Base-by-base conservation (phyloP, 2,113 vertebrate genomes). In the Leptobrachium leishanense region DNA sequence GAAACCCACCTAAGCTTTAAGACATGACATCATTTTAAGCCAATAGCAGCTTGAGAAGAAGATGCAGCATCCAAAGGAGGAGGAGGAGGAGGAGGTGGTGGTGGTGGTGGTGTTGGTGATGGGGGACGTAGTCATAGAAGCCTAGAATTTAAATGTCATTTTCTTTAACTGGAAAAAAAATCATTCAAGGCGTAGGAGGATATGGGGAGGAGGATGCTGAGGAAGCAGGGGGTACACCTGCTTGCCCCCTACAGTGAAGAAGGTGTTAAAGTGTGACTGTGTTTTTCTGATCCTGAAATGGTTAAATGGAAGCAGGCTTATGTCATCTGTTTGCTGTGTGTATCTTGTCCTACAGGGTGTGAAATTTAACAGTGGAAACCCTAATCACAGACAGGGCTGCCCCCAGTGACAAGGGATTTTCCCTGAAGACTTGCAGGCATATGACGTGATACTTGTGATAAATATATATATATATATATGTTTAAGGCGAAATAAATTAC, bases 1-100 rank as follows among this genome's bases (percentile, higher is more conserved):
- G 87, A 86, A 90, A 84, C 64, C 83, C 88, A 88, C 88, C 89
- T 88, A 89, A 87, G 89, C 87, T 90, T 88, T 91, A 94, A 95
- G 90, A 87, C 92, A 94, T 98, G 93, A 99, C 96, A 98, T 98
- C 96, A 98, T 97, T 89, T 89, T 84, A 87, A 89, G 90, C 98
- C 98, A 98, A 98, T 98, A 83, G 88, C 84, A 84, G 86, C 64
- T 74, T 88, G 2, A 92, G 20, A 81, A 88, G 92, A 89, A 84
- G 86, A 93, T 95, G 93, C 90, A 92, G 91, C 92, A 92, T 88
- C 88, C 83, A 86, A 79, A 81, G 81, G 85, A 76, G 40, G 44
- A 31, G 40, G 39, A 31, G 20, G 20, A 31, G 20, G 20, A 31
- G 20, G 20, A 31, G 20, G 20, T 1, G 20, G 20, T 31, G 20